Base-by-base conservation (phyloP, 2,113 vertebrate species). In the Erythrocercus mccallii region DNA sequence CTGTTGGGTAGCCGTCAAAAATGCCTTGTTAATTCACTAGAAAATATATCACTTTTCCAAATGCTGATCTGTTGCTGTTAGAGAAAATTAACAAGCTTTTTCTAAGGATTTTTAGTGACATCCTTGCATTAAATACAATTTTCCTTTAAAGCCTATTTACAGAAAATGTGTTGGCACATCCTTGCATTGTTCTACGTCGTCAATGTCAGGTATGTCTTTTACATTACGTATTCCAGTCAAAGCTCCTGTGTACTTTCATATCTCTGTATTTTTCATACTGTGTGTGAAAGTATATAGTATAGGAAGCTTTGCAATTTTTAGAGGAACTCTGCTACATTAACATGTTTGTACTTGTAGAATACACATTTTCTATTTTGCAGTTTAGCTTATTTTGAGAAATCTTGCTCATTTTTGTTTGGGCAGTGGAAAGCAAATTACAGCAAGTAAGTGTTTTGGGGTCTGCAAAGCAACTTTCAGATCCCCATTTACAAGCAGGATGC, bases 131-230 rank as follows among this genome's bases (percentile, higher is more conserved):
- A 92, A 94, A 91, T 85, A 33, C 51, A 73, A 72, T 94, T 82
- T 93, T 97, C 50, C 94, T 95, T 91, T 82, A 27, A 97, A 99
- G 99, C 95, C 98, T 99, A 8, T 99, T 99, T 97, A 99, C 99
- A 96, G 99, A 99, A 97, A 99, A 99, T 96, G 99, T 99, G 13
- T 97, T 99, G 80, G 99, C 99, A 78, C 99, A 99, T 89, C 99
- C 99, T 68, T 99, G 99, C 88, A 99, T 99, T 93, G 99, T 99
- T 88, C 98, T 99, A 50, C 99, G 99, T 33, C 98, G 99, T 61
- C 99, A 99, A 5, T 99, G 99, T 94, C 99, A 99, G 99, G 99
- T 99, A 98, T 92, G 80, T 74, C 6, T 72, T 94, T 85, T 74
- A 12, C 66, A 10, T 92, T 76, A 47, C 7, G 6, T 87, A 68